These are phyloP conservation scores for Argyrosomus japonicus DNA, from an alignment of 2,113 vertebrate genomes.

Conservation along the genomic window DNA sequence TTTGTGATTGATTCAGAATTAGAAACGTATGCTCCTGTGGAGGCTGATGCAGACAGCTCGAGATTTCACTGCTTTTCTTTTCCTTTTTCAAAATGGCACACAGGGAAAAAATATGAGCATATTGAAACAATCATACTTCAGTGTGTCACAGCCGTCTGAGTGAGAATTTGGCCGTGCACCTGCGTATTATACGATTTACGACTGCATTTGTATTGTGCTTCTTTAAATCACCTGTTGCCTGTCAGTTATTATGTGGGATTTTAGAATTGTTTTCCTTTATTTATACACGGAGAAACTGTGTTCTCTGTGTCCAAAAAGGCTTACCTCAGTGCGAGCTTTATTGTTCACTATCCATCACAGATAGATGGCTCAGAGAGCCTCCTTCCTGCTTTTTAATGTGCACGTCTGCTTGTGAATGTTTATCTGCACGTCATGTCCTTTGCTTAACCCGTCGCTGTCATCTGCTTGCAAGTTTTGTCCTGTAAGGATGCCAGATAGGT, in stretches of 20 bases:
- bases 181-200: slow-evolving; percentile 78
- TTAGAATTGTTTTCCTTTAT: slow-evolving; percentile 66
- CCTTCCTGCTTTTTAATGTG: slow-evolving; percentile 62
- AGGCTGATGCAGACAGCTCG: slow-evolving; percentile 15
- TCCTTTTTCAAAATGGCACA: slow-evolving; percentile 41
- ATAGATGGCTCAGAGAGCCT: slow-evolving; percentile 52
- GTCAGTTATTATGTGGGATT: slow-evolving; percentile 73
- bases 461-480: neutral
- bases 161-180: slow-evolving; percentile 72
- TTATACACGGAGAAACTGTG: slow-evolving; percentile 52
- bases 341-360: slow-evolving; percentile 75
- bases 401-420: slow-evolving; percentile 24
- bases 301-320: slow-evolving; percentile 65
- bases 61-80: slow-evolving; percentile 39
- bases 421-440: slow-evolving; percentile 38
- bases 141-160: slow-evolving; percentile 58
- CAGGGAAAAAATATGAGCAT: slow-evolving; percentile 68
- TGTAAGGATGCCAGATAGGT: neutral
- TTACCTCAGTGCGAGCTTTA: slow-evolving; percentile 76
- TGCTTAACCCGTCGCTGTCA: slow-evolving; percentile 32
- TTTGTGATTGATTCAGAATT: slow-evolving; percentile 69
- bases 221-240: slow-evolving; percentile 84
- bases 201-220: slow-evolving; percentile 70
- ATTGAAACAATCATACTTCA: slow-evolving; percentile 80
- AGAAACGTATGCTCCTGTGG: slow-evolving; percentile 57